phyloP scores from a whole-genome alignment of 2,888 invertebrate genomes.

The Nemotelus pantherinus region DNA sequence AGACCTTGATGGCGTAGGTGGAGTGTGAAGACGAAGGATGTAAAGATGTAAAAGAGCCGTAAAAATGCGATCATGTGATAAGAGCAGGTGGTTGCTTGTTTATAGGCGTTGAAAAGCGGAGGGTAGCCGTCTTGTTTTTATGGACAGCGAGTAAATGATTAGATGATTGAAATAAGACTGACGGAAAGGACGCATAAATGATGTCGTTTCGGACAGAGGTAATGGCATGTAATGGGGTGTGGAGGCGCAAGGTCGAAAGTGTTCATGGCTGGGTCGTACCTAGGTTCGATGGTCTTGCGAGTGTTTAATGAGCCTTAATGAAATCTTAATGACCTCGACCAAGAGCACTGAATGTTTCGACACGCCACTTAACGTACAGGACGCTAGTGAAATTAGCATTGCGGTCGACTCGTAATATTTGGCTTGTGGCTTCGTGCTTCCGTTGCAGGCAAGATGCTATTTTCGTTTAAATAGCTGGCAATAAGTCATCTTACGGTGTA shows the following conservation, averaged over 20 bases:
- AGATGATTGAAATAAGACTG: constrained; percentile 46
- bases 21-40: not conserved
- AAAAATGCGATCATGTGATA: constrained; percentile 51
- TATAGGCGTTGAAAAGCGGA: constrained; percentile 13
- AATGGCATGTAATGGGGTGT: constrained; percentile 32
- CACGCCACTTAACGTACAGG: constrained; percentile 9
- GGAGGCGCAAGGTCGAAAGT: not conserved
- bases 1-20: constrained; percentile 18
- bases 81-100: constrained; percentile 49
- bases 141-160: constrained; percentile 43
- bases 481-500: not conserved
- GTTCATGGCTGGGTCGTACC: not conserved
- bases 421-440: constrained; percentile 5
- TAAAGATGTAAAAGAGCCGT: constrained; percentile 45
- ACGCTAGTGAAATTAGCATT: constrained; percentile 20
- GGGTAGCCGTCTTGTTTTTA: constrained; percentile 31
- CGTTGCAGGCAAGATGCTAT: constrained; percentile 16
- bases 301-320: constrained; percentile 40
- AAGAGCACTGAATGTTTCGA: constrained; percentile 16
- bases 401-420: not conserved
- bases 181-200: constrained; percentile 28
- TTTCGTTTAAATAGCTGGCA: constrained; percentile 18
- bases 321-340: constrained; percentile 36
- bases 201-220: constrained; percentile 32
- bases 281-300: not conserved